Base-by-base conservation (phyloP, 2,113 vertebrate species). In the Zosterops hypoxanthus region DNA sequence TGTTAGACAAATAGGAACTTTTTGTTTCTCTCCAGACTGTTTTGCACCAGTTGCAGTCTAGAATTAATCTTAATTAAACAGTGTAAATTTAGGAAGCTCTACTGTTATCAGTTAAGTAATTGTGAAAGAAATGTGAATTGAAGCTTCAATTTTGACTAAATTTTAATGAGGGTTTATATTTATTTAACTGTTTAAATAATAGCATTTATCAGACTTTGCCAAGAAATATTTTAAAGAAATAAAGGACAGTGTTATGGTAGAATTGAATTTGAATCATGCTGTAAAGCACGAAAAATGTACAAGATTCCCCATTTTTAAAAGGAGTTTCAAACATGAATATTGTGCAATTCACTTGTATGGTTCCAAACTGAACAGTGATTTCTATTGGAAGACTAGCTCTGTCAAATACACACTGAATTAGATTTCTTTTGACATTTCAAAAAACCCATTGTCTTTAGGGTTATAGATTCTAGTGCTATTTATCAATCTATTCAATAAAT, bases 321-420 rank as follows among this genome's bases (percentile, higher is more conserved):
- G 8, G 20, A 9, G 2, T 7, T 65, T 34, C 4, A 1, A 81
- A 34, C 6, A 24, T 16, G 2, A 26, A 1, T 36, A 6, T 24
- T 60, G 14, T 53, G 10, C 12, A 46, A 8, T 42, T 49, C 34
- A 0, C 3, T 22, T 56, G 12, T 52, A 2, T 61, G 11, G 12
- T 29, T 94, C 7, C 25, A 70, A 73, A 56, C 10, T 53, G 50
- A 33, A 66, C 17, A 29, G 5, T 19, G 26, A 31, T 55, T 78
- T 42, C 28, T 78, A 5, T 28, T 49, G 46, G 65, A 25, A 44
- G 22, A 61, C 2, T 23, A 25, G 2, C 25, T 66, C 8, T 57
- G 26, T 60, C 41, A 63, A 71, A 59, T 1, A 36, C 24, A 36
- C 2, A 2, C 15, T 73, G 21, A 63, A 64, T 57, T 41, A 34